Base-by-base conservation (phyloP, 2,888 invertebrate genomes). In the Pterostichus madidus region DNA sequence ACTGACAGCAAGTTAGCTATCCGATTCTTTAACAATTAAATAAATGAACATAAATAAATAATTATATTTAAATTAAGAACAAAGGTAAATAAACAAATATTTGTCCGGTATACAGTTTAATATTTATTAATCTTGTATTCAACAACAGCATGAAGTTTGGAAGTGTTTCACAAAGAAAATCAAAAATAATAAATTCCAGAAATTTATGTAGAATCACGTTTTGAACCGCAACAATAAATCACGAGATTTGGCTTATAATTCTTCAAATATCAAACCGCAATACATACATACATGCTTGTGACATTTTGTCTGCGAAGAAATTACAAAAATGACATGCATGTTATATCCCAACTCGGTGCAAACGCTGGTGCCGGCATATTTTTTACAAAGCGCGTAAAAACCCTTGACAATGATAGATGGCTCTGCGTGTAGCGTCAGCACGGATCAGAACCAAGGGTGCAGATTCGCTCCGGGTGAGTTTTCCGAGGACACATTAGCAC, bases 311-410 rank as follows among this genome's bases (percentile, higher is more conserved):
- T 49, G 39, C 53, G 39, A 64, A 46, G 77, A 77, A 80, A 80
- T 68, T 80, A 80, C 80, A 80, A 53, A 80, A 80, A 80, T 80
- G 80, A 80, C 80, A 64, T 71, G 80, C 71, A 64, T 79, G 79
- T 79, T 79, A 79, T 79, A 39, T 80, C 24, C 32, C 13, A 35
- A 6, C 56, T 4, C 17, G 56, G 56, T 6, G 17, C 39, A 31
- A 61, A 11, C 2, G n/a, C 31, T 64, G 64, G 35, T 6, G 39
- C 35, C 32, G 31, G 31, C 31, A 17, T 71, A 32, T 68, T 77
- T 77, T 77, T 77, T 77, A 39, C 56, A 35, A 39, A 8, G 39
- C 17, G 39, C 17, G 56, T 77, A 77, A 77, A 77, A 77, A 77
- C 77, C 56, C 56, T 17, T 59, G 77, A 77, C 77, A 77, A 56